Evolutionary conservation across 1,140 invertebrate genomes (phyloP), one percentile per base, ranked within the genome.

Genomic region (Drosophila mauritiana): DNA sequence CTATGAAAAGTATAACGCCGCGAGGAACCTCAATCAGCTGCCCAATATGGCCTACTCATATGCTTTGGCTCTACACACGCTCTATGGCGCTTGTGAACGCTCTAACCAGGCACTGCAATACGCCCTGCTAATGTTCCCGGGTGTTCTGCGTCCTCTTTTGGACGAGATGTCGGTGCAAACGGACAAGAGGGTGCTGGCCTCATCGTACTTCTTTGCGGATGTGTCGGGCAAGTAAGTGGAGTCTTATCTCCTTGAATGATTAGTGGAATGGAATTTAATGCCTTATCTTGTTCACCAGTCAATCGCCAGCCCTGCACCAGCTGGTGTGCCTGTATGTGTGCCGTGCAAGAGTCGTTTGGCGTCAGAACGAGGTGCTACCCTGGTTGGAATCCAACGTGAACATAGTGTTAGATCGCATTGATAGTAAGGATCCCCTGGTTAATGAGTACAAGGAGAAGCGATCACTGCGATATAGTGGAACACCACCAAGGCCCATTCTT

Each of bases 11-110:
- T 96, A 95, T 94, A 95, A 96, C 84, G 78, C 92, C 11, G 84
- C 92, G 4, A 94, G 95, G 57, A 97, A 97, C 93, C 93, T 97
- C 4, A 94, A 94, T 20, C 96, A 97, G 86, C 92, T 98, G 39
- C 97, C 97, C 52, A 98, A 98, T 88, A 96, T 98, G 94, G 95
- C 96, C 0, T 98, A 96, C 86, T 98, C 97, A 2, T 93, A 96
- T 53, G 96, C 97, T 0, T 90, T 98, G 48, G 96, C 97, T 36
- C 93, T 96, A 91, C 96, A 95, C 93, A 93, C 95, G 85, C 68
- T 89, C 10, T 51, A 86, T 88, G 84, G 84, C 3, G 48, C 45
- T 4, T 92, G 92, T 48, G 89, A 92, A 13, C 93, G 93, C 62
- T 95, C 97, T 3, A 94, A 96, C 74, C 78, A 93, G 45, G 75